Conservation (phyloP, 2,113 vertebrate species). For the Pavo muticus region DNA sequence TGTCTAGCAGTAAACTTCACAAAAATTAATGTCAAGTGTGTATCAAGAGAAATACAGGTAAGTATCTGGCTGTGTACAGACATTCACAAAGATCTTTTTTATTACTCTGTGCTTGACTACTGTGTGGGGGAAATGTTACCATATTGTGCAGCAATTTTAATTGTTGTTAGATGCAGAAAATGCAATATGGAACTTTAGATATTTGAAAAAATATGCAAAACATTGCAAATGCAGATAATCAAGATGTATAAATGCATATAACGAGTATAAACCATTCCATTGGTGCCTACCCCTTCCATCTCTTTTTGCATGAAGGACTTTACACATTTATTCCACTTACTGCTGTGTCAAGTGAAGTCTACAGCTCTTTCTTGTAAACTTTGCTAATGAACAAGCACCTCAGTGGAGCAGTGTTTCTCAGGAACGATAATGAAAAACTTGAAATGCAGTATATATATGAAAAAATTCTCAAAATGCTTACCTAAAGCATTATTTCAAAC, state of each 20-base stretch:
- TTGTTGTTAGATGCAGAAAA: neutral
- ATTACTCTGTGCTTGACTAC: neutral
- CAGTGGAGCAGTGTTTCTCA: neutral
- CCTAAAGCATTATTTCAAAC: neutral
- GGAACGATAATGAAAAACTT: neutral
- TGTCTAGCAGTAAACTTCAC: neutral
- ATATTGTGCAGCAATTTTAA: neutral
- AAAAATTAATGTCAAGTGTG: neutral
- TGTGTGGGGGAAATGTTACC: neutral
- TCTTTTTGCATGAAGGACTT: neutral
- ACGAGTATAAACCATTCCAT: neutral
- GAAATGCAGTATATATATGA: neutral
- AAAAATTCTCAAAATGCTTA: conserved; percentile 5
- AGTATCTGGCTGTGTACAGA: neutral
- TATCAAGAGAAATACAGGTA: neutral
- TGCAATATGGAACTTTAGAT: neutral
- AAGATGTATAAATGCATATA: too few species aligned
- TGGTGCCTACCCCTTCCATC: neutral
- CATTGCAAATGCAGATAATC: neutral
- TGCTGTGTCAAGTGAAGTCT: neutral
- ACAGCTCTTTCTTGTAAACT: neutral
- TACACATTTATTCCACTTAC: neutral
- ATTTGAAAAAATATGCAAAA: neutral
- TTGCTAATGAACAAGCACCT: neutral
- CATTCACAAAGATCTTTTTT: neutral